These are phyloP conservation scores for Pleuronectes platessa DNA, from an alignment of 2,113 vertebrate species.

Conservation along the genomic window DNA sequence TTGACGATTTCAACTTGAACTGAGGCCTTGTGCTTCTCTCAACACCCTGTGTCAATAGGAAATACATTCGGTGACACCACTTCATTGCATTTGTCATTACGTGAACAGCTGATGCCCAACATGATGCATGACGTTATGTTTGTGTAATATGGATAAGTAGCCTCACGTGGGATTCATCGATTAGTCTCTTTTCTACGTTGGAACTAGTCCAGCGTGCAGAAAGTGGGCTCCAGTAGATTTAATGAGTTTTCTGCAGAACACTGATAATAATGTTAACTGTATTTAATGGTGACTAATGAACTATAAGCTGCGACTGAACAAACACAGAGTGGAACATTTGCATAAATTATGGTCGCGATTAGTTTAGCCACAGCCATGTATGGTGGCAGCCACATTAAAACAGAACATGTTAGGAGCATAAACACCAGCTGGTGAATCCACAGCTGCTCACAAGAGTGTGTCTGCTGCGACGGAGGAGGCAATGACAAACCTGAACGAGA, in stretches of 20 bases:
- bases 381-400: slow-evolving; percentile 9
- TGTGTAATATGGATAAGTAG: not conserved
- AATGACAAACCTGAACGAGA: not conserved
- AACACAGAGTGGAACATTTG: slow-evolving; percentile 32
- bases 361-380: slow-evolving; percentile 8
- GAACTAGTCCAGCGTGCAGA: slow-evolving; percentile 25
- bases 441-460: slow-evolving; percentile 20
- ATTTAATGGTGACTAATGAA: slow-evolving; percentile 55
- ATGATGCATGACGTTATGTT: slow-evolving; percentile 11
- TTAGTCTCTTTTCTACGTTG: slow-evolving; percentile 9
- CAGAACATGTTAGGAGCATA: not conserved
- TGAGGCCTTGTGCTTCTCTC: not conserved
- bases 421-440: not conserved
- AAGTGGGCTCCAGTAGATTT: slow-evolving; percentile 33
- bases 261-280: slow-evolving; percentile 36
- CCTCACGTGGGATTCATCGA: not conserved
- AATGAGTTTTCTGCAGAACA: slow-evolving; percentile 37
- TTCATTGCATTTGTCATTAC: not conserved
- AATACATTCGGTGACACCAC: not conserved
- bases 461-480: slow-evolving; percentile 25
- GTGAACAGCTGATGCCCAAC: not conserved
- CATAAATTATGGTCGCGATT: slow-evolving; percentile 34
- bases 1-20: not conserved
- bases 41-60: not conserved
- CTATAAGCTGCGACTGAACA: slow-evolving; percentile 42